Evolutionary conservation across 2,797 vertebrate genomes (phyloP), one percentile per base, ranked within the genome.

Genomic region (Lutra lutra): DNA sequence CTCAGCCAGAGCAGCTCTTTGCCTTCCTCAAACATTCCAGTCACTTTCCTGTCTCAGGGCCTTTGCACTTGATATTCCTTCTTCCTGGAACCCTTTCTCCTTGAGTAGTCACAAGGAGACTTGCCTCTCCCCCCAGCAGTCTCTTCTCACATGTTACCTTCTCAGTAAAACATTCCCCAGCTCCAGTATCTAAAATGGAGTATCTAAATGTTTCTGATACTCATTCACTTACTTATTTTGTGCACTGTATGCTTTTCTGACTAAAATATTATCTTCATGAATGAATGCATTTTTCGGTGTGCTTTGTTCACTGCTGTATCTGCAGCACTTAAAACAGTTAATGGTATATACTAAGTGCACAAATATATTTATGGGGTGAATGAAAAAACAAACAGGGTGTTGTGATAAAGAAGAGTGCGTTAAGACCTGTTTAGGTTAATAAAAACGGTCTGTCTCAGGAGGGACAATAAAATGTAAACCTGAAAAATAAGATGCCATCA

Each of bases 201-300:
- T 15, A 21, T 51, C 7, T 94, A 46, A 64, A 75, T 58, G 20
- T 83, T 92, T 66, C 46, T 15, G 40, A n/a, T 62, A 82, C 5
- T 62, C 14, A 40, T 80, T 91, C 75, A 38, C 20, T 94, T 88
- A 38, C 20, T 92, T 56, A 66, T 75, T 87, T 75, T 54, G n/a
- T 1, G 18, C 14, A 40, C 51, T 38, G 18, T 54, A 35, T 66
- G 18, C 21, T 83, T 83, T 56, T 86, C 20, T 58, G 56, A 38
- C 20, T 80, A 51, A 92, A 91, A 68, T 10, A 0, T 70, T 7
- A 82, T 23, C 25, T 70, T 90, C 51, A 18, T 21, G 38, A 46
- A 77, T 27, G 17, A 25, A 79, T 3, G 12, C 0, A 5, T 5
- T 66, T 80, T 70, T 70, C 2, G 32, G n/a, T 87, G 15, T 83